Conservation (phyloP, 2,888 invertebrate genomes). For the Tenthredo mesomela region DNA sequence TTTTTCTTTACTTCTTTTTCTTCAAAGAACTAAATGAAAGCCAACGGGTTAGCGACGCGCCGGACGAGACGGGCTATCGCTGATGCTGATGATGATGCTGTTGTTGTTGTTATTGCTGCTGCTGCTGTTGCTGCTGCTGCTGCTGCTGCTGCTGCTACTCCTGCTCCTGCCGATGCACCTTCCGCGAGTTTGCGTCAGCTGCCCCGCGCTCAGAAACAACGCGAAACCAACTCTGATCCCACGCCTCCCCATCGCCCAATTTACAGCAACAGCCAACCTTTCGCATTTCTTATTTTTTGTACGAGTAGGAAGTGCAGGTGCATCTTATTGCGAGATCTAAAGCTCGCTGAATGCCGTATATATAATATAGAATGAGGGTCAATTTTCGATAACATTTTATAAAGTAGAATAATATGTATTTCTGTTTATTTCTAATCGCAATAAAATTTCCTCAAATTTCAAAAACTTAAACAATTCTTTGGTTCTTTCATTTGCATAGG, state of each 20-base stretch:
- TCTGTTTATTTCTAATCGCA: background rate
- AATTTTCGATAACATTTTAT: background rate
- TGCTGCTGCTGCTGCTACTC: background rate
- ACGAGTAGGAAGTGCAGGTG: constrained; percentile 15
- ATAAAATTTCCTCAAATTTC: background rate
- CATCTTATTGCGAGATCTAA: constrained; percentile 2
- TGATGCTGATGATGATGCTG: constrained; percentile 30
- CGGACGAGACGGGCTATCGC: constrained; percentile 33
- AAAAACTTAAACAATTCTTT: background rate
- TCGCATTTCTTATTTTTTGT: constrained; percentile 15
- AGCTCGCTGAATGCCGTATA: background rate
- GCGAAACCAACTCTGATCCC: constrained; percentile 44
- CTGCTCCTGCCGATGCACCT: constrained; percentile 41
- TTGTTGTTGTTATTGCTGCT: constrained; percentile 8
- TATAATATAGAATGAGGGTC: background rate
- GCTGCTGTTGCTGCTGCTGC: background rate
- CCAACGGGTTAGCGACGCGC: constrained; percentile 48
- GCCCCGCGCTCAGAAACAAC: constrained; percentile 24
- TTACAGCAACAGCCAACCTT: constrained; percentile 24
- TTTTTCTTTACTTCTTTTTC: constrained; percentile 48
- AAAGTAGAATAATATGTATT: background rate
- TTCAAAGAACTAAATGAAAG: constrained; percentile 49
- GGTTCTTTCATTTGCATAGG: too few species aligned
- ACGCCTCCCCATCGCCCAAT: constrained; percentile 44
- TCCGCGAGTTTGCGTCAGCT: constrained; percentile 46